Evolutionary conservation across 2,888 invertebrate species (phyloP).

Genomic region (Cryptosula pallasiana): DNA sequence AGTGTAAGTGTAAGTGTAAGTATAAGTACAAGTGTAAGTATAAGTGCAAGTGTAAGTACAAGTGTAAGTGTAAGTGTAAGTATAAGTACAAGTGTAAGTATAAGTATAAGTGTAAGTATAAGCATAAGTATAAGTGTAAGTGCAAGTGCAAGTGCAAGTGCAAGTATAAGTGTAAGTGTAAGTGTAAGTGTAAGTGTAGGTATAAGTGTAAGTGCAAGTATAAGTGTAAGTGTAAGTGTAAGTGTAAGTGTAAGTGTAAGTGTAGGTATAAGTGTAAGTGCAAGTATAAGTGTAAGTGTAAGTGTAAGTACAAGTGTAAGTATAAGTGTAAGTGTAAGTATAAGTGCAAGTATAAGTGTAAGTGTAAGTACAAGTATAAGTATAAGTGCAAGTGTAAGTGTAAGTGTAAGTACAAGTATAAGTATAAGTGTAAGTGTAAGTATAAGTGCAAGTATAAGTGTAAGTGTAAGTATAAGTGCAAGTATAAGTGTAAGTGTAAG

Average conservation of each 20-base stretch:
- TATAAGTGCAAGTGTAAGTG: neutral
- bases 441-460: neutral
- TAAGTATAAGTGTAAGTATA: neutral
- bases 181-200: neutral
- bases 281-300: neutral
- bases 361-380: neutral
- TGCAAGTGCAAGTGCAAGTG: neutral
- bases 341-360: neutral
- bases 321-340: neutral
- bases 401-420: neutral
- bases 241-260: neutral
- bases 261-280: too few species aligned
- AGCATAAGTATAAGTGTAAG: neutral
- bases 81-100: too few species aligned
- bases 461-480: neutral
- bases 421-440: neutral
- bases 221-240: neutral
- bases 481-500: neutral
- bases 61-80: too few species aligned
- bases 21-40: neutral
- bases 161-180: neutral
- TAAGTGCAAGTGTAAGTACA: neutral
- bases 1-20: neutral
- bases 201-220: neutral
- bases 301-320: neutral